Evolutionary conservation across 2,888 invertebrate genomes (phyloP).

Genomic region (Andrena hattorfiana): DNA sequence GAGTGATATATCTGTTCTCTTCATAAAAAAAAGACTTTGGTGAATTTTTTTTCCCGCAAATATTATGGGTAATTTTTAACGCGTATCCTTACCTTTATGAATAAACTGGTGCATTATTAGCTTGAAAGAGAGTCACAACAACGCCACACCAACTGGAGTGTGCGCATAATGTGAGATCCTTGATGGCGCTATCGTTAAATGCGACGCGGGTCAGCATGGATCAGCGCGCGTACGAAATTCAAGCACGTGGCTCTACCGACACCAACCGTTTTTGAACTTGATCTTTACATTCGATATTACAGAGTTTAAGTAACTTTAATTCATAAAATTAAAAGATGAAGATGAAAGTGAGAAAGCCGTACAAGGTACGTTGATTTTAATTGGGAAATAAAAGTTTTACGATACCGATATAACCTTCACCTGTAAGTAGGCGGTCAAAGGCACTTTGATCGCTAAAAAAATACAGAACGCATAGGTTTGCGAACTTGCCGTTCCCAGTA

Average conservation of each 20-base stretch:
- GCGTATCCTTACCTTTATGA: not conserved
- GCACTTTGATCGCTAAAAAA: too few relatives aligned
- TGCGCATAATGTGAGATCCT: not conserved
- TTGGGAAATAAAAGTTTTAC: not conserved
- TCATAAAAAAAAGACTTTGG: not conserved
- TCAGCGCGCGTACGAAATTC: not conserved
- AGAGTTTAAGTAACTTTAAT: not conserved
- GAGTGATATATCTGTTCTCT: slow-evolving; percentile 10
- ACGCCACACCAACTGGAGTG: not conserved
- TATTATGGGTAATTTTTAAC: not conserved
- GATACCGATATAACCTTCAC: slow-evolving; percentile 39
- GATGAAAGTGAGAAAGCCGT: slow-evolving; percentile 32
- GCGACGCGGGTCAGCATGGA: not conserved
- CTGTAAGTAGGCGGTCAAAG: too few relatives aligned
- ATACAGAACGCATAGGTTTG: too few relatives aligned
- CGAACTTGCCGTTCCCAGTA: too few relatives aligned
- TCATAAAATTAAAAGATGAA: slow-evolving; percentile 14
- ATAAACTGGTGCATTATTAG: not conserved
- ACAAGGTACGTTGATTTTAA: slow-evolving; percentile 37
- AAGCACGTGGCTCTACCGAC: not conserved
- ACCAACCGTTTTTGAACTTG: not conserved
- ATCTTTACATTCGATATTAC: not conserved
- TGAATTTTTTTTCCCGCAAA: not conserved
- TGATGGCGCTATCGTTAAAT: not conserved
- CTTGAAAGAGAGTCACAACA: not conserved